A percentile compares a stretch with the other conserved stretches of the same genome.
These are phyloP conservation scores for Contarinia nasturtii DNA, from an alignment of 1,140 invertebrate species.

Conservation along the genomic window DNA sequence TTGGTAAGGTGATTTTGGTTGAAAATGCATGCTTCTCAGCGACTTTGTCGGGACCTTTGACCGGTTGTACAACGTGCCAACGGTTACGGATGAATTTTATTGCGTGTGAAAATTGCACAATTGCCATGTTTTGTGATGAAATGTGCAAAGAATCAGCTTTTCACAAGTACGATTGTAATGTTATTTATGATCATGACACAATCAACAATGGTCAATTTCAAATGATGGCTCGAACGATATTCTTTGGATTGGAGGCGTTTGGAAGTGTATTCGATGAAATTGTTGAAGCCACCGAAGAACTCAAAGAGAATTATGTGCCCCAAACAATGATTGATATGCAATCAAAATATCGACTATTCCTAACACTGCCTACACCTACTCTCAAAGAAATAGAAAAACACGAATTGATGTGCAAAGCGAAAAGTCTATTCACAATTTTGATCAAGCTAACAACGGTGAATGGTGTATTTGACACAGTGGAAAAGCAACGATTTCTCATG, in stretches of 20 bases:
- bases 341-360: background rate
- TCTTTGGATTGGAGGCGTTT: no score
- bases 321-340: constrained; percentile 10
- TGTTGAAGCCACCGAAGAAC: constrained; percentile 7
- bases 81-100: constrained; percentile 37
- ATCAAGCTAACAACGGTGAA: constrained; percentile 16
- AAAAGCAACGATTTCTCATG: background rate
- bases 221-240: no score
- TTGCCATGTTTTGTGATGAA: constrained; percentile 46
- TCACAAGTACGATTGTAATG: constrained; percentile 42
- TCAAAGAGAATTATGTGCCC: constrained; percentile 27
- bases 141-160: constrained; percentile 41
- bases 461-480: background rate
- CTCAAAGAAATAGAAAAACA: background rate
- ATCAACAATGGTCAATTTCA: no score
- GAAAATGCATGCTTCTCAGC: background rate
- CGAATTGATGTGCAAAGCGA: background rate
- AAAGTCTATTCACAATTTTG: constrained; percentile 15
- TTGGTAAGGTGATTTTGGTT: background rate
- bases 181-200: constrained; percentile 33
- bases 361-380: background rate
- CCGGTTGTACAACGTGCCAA: constrained; percentile 8
- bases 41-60: background rate
- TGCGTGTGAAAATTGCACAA: constrained; percentile 41
- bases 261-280: no score